These are phyloP conservation scores for Aporophyla nigra DNA, from an alignment of 2,888 invertebrate genomes.

Conservation along the genomic window DNA sequence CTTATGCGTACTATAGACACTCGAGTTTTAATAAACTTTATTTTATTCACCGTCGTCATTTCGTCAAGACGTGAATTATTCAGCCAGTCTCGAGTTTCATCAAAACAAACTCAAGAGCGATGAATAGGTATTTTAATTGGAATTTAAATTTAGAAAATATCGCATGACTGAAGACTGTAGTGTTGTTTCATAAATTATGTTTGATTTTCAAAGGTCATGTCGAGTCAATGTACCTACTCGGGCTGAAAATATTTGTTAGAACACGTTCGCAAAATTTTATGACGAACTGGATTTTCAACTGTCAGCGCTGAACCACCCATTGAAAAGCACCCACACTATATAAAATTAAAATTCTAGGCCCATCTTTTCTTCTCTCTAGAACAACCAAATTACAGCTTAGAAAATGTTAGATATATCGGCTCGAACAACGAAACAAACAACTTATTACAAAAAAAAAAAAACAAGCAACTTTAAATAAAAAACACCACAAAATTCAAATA, in stretches of 20 bases:
- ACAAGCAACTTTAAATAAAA: too few species aligned
- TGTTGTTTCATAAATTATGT: conserved; percentile 17
- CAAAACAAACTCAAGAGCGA: conserved; percentile 38
- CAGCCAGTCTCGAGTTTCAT: conserved; percentile 32
- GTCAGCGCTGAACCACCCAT: too few species aligned
- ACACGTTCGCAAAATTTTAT: too few species aligned
- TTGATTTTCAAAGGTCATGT: conserved; percentile 19
- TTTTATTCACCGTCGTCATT: conserved; percentile 24
- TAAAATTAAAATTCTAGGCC: too few species aligned
- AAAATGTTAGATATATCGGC: neutral
- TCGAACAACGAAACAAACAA: neutral
- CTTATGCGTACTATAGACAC: conserved; percentile 5
- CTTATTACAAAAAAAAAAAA: too few species aligned
- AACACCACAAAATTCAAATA: too few species aligned
- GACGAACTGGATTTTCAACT: too few species aligned
- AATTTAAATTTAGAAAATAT: conserved; percentile 34
- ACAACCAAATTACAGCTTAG: neutral
- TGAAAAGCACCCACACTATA: too few species aligned
- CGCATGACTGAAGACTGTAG: conserved; percentile 24
- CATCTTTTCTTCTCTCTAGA: neutral
- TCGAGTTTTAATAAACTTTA: conserved; percentile 14
- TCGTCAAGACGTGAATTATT: conserved; percentile 29
- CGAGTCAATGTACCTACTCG: neutral
- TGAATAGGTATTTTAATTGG: conserved; percentile 45
- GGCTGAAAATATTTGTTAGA: neutral